Evolutionary conservation across 2,797 vertebrate species (phyloP).

Genomic region (Xiphorhynchus erythropygius): DNA sequence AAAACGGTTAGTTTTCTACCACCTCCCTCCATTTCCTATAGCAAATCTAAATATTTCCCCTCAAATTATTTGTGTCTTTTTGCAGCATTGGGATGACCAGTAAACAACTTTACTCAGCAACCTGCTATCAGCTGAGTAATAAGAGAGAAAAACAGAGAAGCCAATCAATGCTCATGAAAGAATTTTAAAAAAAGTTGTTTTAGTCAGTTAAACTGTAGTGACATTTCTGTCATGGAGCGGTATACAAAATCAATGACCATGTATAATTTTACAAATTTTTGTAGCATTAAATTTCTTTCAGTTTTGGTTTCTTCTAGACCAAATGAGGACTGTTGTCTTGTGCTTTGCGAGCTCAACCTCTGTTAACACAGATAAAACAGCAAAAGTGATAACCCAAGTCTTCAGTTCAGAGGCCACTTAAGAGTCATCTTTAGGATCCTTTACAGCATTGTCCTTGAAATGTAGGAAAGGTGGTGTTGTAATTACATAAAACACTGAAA

Average conservation of each 20-base stretch:
- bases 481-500: no score
- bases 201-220: neutral
- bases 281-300: neutral
- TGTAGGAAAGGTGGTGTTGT: accelerated
- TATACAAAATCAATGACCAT: accelerated
- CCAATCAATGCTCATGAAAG: neutral
- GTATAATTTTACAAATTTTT: neutral
- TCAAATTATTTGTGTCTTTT: conserved; percentile 21
- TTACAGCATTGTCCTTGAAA: neutral
- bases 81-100: neutral
- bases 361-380: neutral
- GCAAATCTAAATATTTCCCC: conserved; percentile 20
- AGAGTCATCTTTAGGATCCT: neutral
- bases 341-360: neutral
- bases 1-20: conserved; percentile 31
- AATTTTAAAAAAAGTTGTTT: neutral
- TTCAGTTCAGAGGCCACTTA: neutral
- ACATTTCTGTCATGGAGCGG: neutral
- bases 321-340: neutral
- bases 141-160: neutral
- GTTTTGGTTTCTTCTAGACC: neutral
- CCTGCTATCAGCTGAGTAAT: neutral
- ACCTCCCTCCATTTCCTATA: neutral
- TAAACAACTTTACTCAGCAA: conserved; percentile 27
- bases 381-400: neutral